phyloP scores from a whole-genome alignment of 2,797 vertebrate genomes.

The Potorous gilbertii region DNA sequence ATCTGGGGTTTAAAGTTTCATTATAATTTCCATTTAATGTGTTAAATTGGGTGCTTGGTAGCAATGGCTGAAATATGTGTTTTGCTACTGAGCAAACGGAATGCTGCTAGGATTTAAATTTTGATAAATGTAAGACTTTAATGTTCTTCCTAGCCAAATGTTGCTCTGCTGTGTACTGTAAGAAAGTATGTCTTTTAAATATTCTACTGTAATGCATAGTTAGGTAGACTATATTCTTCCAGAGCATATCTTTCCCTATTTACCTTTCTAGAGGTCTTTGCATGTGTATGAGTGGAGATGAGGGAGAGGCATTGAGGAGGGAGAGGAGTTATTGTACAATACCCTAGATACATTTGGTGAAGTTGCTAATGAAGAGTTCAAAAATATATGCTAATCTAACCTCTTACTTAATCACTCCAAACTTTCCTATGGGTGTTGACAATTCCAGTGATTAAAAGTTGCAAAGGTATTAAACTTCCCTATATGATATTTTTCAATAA shows the following conservation, averaged over 20 bases:
- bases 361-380: constrained; percentile 62
- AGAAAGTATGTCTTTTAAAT: constrained; percentile 2
- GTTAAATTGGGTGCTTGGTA: constrained; percentile 68
- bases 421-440: constrained; percentile 80
- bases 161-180: constrained; percentile 46
- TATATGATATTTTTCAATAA: constrained; percentile 78
- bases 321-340: not conserved
- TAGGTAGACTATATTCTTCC: constrained; percentile 25
- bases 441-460: constrained; percentile 81
- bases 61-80: constrained; percentile 61
- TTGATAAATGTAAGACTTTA: constrained; percentile 67
- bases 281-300: not conserved
- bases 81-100: constrained; percentile 42
- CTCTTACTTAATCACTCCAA: constrained; percentile 68
- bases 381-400: constrained; percentile 47
- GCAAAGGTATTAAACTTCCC: constrained; percentile 81
- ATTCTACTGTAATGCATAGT: constrained; percentile 34
- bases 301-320: not conserved
- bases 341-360: constrained; percentile 28
- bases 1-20: constrained; percentile 72
- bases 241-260: not conserved
- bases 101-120: constrained; percentile 71
- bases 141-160: constrained; percentile 30
- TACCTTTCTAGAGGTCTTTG: constrained; percentile 46
- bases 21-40: constrained; percentile 78